These are phyloP conservation scores for Leptarthrus brevirostris DNA, from an alignment of 2,888 invertebrate species.

Conservation along the genomic window DNA sequence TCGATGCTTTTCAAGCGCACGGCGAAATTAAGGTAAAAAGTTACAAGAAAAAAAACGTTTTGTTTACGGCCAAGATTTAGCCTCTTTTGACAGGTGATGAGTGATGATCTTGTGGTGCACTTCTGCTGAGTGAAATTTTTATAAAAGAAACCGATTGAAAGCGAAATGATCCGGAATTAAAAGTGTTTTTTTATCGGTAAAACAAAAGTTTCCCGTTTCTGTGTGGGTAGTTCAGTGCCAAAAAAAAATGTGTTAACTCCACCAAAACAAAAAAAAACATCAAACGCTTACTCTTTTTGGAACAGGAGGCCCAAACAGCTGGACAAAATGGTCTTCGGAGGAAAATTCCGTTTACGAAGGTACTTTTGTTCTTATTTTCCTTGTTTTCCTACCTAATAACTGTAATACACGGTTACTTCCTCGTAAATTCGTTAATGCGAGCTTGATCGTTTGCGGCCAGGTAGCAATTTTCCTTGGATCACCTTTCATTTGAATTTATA, in stretches of 20 bases:
- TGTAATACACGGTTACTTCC: background rate
- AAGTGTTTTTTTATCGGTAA: background rate
- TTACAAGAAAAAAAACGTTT: background rate
- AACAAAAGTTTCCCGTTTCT: conserved; percentile 16
- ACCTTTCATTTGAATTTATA: conserved; percentile 18
- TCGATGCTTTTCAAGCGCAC: background rate
- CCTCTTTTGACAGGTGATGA: background rate
- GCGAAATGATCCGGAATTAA: background rate
- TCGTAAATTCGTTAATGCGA: background rate
- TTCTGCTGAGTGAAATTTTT: background rate
- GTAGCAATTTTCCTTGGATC: conserved; percentile 18
- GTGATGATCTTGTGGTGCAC: background rate
- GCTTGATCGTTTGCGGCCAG: background rate
- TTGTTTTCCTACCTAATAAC: background rate
- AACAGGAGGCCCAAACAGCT: background rate
- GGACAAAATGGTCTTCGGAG: conserved; percentile 67
- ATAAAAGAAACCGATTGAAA: background rate
- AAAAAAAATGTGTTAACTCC: conserved; percentile 11
- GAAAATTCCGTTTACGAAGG: conserved; percentile 68
- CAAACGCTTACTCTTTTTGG: too few species aligned
- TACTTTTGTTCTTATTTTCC: conserved; percentile 54
- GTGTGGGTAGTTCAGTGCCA: conserved; percentile 11
- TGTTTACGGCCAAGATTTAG: conserved; percentile 17
- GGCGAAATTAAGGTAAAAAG: background rate
- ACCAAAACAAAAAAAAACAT: background rate